These are phyloP conservation scores for Diplodus sargus DNA, from an alignment of 2,797 vertebrate genomes.

Conservation along the genomic window DNA sequence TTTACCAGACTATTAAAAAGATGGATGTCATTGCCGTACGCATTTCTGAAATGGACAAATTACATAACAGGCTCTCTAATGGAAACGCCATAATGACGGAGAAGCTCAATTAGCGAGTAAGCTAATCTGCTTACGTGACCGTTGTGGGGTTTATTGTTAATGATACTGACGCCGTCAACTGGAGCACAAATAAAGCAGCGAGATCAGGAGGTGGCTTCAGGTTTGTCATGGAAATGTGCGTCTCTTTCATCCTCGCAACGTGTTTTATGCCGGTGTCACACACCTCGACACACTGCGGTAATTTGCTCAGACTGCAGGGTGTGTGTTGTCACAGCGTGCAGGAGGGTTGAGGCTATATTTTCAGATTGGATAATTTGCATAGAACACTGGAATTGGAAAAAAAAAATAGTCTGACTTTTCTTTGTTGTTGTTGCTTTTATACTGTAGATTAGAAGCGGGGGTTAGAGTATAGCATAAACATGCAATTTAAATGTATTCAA, in stretches of 20 bases:
- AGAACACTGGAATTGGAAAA: not conserved
- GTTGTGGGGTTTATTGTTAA: slow-evolving; percentile 28
- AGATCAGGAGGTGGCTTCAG: slow-evolving; percentile 26
- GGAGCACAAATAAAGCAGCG: not conserved
- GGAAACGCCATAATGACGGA: not conserved
- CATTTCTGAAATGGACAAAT: not conserved
- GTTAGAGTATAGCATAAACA: not conserved
- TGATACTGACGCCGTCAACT: slow-evolving; percentile 8
- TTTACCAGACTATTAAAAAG: not conserved
- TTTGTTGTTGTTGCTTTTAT: not conserved
- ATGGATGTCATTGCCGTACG: too few species aligned
- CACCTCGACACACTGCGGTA: slow-evolving; percentile 36
- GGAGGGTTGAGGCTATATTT: slow-evolving; percentile 4
- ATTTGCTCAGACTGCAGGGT: slow-evolving; percentile 13
- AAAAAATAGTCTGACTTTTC: not conserved
- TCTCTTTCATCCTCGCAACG: slow-evolving; percentile 33
- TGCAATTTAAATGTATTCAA: too few species aligned
- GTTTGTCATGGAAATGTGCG: slow-evolving; percentile 1
- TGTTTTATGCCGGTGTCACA: slow-evolving; percentile 27
- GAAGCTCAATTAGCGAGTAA: not conserved
- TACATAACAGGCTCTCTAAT: not conserved
- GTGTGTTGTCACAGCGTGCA: slow-evolving; percentile 14
- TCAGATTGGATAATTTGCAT: not conserved
- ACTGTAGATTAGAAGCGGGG: not conserved
- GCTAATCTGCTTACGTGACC: slow-evolving; percentile 29